phyloP scores from a whole-genome alignment of 2,113 vertebrate species.

The Oplegnathus fasciatus region DNA sequence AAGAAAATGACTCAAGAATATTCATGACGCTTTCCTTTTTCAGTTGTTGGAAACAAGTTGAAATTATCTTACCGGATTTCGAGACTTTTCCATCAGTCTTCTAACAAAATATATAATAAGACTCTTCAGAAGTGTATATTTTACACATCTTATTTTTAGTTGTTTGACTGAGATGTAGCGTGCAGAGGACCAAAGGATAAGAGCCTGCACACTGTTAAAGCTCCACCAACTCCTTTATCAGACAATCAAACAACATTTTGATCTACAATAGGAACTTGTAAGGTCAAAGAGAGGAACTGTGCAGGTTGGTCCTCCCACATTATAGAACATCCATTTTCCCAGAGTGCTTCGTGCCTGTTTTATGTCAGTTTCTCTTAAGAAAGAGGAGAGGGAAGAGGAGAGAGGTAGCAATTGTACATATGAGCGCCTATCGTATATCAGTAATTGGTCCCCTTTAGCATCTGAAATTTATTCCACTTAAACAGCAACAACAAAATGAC shows the following conservation, averaged over 20 bases:
- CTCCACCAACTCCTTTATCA: slow-evolving; percentile 18
- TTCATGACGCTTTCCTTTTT: background rate
- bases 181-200: background rate
- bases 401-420: background rate
- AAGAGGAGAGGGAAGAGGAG: background rate
- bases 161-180: slow-evolving; percentile 11
- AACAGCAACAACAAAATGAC: background rate
- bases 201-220: background rate
- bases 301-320: slow-evolving; percentile 21
- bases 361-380: background rate
- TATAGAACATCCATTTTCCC: background rate
- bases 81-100: no score
- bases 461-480: background rate
- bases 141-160: slow-evolving; percentile 2
- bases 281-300: slow-evolving; percentile 14
- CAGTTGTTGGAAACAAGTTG: background rate
- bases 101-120: background rate
- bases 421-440: background rate
- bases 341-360: slow-evolving; percentile 9
- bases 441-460: background rate
- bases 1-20: slow-evolving; percentile 8
- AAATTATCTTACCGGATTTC: background rate
- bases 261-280: slow-evolving; percentile 24
- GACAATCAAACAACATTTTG: slow-evolving; percentile 18
- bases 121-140: background rate